Base-by-base conservation (phyloP, 2,888 invertebrate genomes). In the Epsilonema sp. region DNA sequence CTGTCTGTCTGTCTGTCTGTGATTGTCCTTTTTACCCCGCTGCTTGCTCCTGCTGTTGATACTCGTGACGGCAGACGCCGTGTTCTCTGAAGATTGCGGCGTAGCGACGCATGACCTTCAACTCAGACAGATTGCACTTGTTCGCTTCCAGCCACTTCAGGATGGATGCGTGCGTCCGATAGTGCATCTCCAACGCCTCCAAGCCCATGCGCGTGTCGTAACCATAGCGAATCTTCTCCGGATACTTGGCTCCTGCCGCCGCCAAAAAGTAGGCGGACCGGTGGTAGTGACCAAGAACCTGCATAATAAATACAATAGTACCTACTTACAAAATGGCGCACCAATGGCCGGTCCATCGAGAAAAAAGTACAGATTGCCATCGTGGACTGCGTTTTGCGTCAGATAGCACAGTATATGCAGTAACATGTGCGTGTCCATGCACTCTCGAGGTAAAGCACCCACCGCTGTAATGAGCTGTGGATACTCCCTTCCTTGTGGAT, bases 221-320 rank as follows among this genome's bases (percentile, higher is more conserved):
- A 46, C 52, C 47, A 50, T 61, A 65, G 11, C 56, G 53, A 37
- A 66, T 64, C 53, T 60, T 64, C 51, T 58, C 58, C 1, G 66
- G 66, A 48, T 67, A 67, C 26, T 56, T 58, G 19, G 66, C 66
- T 42, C 58, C 54, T 26, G 64, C 65, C 44, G 61, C 58, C 51
- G 65, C 63, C 36, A 66, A 52, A 50, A 55, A 56, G 16, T 55
- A 52, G 16, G 59, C 56, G 25, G 65, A 62, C 63, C 64, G 55
- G 23, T 31, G 31, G 22, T 42, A 46, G 21, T 42, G 42, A 19
- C 23, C 16, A 16, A 46, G 23, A 20, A 42, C 19, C 16, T 22
- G 3, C 8, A n/a, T n/a, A n/a, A n/a, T n/a, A n/a, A n/a, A n/a
- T n/a, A n/a, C n/a, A n/a, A n/a, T n/a, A n/a, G n/a, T n/a, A n/a